Conservation (phyloP, 2,888 invertebrate genomes). For the Frankliniella fusca region DNA sequence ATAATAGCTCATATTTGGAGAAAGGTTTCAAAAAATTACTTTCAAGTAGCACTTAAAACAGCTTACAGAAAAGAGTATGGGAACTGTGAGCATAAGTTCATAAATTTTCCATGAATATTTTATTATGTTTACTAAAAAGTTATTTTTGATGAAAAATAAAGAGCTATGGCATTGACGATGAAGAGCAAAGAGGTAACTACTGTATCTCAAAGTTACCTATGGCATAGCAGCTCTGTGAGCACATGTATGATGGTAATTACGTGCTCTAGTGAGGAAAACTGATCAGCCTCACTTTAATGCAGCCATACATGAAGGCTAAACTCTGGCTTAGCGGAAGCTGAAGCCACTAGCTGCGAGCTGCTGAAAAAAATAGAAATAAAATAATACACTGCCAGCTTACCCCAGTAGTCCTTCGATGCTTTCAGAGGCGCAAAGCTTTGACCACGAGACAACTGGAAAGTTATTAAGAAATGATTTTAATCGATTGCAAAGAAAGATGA, state of each 20-base stretch:
- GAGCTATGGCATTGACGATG: neutral
- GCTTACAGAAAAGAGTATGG: neutral
- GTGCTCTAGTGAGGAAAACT: conserved; percentile 1
- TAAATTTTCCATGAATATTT: neutral
- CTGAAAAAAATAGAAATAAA: neutral
- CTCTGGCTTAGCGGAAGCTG: neutral
- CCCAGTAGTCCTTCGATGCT: neutral
- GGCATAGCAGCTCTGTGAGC: neutral
- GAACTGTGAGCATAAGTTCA: neutral
- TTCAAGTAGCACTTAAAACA: neutral
- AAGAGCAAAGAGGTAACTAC: neutral
- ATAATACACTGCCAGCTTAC: neutral
- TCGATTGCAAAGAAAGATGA: neutral
- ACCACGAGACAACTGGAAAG: neutral
- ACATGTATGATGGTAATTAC: neutral
- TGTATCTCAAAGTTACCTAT: neutral
- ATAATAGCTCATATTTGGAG: neutral
- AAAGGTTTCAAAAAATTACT: neutral
- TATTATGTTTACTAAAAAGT: neutral
- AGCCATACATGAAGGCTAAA: neutral
- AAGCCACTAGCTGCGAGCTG: neutral
- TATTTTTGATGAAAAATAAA: neutral
- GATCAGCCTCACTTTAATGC: neutral
- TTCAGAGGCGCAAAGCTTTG: neutral
- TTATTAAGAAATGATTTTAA: neutral